phyloP scores from a whole-genome alignment of 2,113 vertebrate species.

The sheep (Ovis aries) region ARS-UI_Ramb_v3.0 NC_056065.1:25968001-25968500 shows the following conservation, averaged over 20 bases:
- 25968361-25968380: not conserved
- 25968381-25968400: not conserved
- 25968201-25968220: not conserved
- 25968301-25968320: not conserved
- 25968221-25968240: not conserved
- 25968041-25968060: not conserved
- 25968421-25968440: not conserved
- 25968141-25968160: not conserved
- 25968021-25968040: not conserved
- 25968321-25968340: not conserved
- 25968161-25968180: not conserved
- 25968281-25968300: not conserved
- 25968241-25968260: not conserved
- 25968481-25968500: constrained; percentile 1
- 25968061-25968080: not conserved
- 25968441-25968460: constrained; percentile 19
- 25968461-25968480: not conserved
- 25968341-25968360: not conserved
- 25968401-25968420: not conserved
- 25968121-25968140: not conserved
- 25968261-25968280: fast-evolving
- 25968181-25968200: not conserved
- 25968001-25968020: not conserved
- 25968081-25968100: not conserved
- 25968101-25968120: not conserved